Percentiles rank a stretch among this genome's conserved stretches.
Evolutionary conservation across 2,113 vertebrate genomes (phyloP).

Genomic region (Campylomormyrus tamandua): DNA sequence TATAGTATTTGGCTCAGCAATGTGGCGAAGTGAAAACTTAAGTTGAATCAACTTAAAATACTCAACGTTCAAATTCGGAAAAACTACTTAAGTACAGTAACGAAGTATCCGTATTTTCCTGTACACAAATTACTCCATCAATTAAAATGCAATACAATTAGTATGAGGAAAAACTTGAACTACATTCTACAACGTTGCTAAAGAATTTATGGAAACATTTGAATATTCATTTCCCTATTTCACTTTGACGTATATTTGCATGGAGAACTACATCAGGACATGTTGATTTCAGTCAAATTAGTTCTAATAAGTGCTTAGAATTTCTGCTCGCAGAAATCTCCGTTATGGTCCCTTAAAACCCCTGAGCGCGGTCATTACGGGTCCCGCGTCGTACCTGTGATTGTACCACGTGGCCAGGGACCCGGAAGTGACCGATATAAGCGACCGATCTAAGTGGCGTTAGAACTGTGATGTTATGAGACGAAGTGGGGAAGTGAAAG

Average conservation of each 20-base stretch:
- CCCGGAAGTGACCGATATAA: neutral
- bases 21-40: neutral
- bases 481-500: neutral
- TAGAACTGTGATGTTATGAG: neutral
- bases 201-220: neutral
- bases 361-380: neutral
- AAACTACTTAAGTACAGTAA: neutral
- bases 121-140: neutral
- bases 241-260: neutral
- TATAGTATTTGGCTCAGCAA: no score
- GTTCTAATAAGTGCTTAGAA: neutral
- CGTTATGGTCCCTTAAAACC: neutral
- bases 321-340: neutral
- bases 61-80: neutral
- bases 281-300: neutral
- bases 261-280: neutral
- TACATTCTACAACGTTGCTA: neutral
- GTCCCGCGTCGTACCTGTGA: neutral
- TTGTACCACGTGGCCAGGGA: neutral
- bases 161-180: neutral
- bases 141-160: neutral
- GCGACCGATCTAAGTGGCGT: neutral
- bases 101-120: neutral
- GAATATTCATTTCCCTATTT: neutral
- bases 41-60: neutral